Evolutionary conservation across 2,888 invertebrate species (phyloP).

Genomic region (Endomychus coccineus): DNA sequence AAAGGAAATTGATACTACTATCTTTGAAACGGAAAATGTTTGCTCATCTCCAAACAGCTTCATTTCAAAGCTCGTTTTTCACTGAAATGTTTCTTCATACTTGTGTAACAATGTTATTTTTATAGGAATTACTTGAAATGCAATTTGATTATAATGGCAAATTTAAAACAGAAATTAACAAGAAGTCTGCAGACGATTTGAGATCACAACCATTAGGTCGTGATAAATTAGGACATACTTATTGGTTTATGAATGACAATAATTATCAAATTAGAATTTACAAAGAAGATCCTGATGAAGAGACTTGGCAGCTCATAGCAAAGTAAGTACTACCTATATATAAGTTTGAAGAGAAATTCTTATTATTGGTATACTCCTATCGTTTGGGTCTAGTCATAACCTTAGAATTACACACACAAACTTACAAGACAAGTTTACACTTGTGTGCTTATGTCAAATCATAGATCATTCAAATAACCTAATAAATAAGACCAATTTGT

Average conservation of each 20-base stretch:
- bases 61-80: background rate
- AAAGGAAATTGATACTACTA: no score
- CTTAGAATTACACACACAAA: no score
- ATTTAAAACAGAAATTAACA: conserved; percentile 83
- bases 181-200: conserved; percentile 69
- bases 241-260: conserved; percentile 89
- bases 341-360: background rate
- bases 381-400: no score
- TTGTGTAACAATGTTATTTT: conserved; percentile 12
- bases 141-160: conserved; percentile 93
- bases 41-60: background rate
- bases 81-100: no score
- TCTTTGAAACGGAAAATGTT: background rate
- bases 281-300: conserved; percentile 93
- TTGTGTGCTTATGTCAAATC: no score
- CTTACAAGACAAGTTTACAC: no score
- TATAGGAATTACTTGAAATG: conserved; percentile 77
- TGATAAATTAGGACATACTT: conserved; percentile 84
- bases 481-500: no score
- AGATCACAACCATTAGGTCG: conserved; percentile 84
- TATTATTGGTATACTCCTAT: no score
- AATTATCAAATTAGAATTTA: conserved; percentile 87
- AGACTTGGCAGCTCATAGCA: conserved; percentile 89
- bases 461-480: no score
- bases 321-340: conserved; percentile 49